These are phyloP conservation scores for Slavum lentiscoides DNA, from an alignment of 2,888 invertebrate genomes.

Conservation along the genomic window DNA sequence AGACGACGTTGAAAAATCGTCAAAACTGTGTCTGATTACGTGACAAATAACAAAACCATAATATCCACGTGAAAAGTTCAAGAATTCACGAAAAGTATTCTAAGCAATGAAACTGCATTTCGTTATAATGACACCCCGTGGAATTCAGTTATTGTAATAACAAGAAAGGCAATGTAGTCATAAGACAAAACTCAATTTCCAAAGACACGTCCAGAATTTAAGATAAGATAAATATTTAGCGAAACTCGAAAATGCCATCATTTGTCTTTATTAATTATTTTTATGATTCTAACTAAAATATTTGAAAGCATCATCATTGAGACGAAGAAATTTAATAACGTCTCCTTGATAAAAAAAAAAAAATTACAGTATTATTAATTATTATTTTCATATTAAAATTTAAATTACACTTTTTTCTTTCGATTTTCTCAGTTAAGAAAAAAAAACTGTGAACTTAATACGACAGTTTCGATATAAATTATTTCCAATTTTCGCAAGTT, in stretches of 20 bases:
- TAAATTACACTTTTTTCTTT: too few relatives aligned
- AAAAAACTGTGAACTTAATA: too few relatives aligned
- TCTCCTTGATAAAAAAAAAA: too few relatives aligned
- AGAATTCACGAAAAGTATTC: background rate
- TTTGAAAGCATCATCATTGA: too few relatives aligned
- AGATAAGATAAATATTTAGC: background rate
- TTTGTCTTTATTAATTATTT: too few relatives aligned
- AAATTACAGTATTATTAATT: too few relatives aligned
- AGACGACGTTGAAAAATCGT: constrained; percentile 6
- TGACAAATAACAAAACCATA: constrained; percentile 12
- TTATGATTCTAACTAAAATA: too few relatives aligned
- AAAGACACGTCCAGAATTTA: background rate
- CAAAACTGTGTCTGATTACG: constrained; percentile 11
- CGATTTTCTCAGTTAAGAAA: too few relatives aligned
- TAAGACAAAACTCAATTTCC: constrained; percentile 8
- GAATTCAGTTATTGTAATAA: constrained; percentile 19
- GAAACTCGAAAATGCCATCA: background rate
- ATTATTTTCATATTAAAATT: too few relatives aligned
- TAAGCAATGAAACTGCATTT: constrained; percentile 17
- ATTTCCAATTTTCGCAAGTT: too few relatives aligned
- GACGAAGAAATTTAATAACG: too few relatives aligned
- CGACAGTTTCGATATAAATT: too few relatives aligned
- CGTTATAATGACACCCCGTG: background rate
- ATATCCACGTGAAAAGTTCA: constrained; percentile 25
- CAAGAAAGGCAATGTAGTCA: background rate